phyloP scores from a whole-genome alignment of 2,888 invertebrate genomes.

The Eilema caniola region DNA sequence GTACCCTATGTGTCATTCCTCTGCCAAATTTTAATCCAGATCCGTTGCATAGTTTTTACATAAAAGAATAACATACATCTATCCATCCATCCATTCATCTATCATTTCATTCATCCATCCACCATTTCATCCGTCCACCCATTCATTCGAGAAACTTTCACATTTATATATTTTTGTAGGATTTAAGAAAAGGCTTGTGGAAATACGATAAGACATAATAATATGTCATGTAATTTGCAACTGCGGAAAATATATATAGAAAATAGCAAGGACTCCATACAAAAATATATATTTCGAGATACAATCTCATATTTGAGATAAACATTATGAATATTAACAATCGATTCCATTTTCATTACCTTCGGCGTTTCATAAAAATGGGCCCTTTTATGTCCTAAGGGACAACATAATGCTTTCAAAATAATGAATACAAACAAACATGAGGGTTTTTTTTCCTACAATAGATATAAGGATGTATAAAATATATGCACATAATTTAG shows the following conservation, averaged over 20 bases:
- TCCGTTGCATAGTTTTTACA: too few species aligned
- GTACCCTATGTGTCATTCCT: too few species aligned
- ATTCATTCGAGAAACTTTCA: too few species aligned
- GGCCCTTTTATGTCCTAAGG: constrained; percentile 47
- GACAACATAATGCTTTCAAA: constrained; percentile 66
- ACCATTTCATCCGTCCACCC: too few species aligned
- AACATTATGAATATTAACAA: constrained; percentile 33
- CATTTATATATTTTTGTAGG: too few species aligned
- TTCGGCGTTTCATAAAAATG: constrained; percentile 31
- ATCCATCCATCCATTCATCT: too few species aligned
- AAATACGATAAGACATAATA: too few species aligned
- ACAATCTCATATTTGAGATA: constrained; percentile 18
- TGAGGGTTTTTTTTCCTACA: constrained; percentile 49
- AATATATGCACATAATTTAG: constrained; percentile 73
- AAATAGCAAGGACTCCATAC: neutral
- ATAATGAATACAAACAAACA: constrained; percentile 64
- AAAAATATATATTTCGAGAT: constrained; percentile 16
- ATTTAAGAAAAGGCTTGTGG: too few species aligned
- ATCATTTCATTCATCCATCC: too few species aligned
- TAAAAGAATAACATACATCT: too few species aligned
- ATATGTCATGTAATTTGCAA: neutral
- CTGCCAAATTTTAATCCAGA: too few species aligned
- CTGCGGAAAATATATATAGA: neutral
- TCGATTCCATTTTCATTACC: constrained; percentile 46
- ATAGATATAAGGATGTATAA: constrained; percentile 49